Base-by-base conservation (phyloP, 2,797 vertebrate species). In the Neostethus bicornis region DNA sequence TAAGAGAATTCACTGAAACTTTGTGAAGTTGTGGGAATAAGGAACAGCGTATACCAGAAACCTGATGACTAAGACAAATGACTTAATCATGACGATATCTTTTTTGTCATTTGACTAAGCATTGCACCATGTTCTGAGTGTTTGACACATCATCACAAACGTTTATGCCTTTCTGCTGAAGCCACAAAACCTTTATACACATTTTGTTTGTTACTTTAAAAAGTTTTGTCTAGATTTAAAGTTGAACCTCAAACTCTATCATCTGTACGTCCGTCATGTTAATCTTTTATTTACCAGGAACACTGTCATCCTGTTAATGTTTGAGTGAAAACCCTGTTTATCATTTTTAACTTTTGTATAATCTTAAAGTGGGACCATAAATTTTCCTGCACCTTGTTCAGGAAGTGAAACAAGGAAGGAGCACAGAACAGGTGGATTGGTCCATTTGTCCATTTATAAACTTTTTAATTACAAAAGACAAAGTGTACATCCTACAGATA, bases 401-500 rank as follows among this genome's bases (percentile, higher is more conserved):
- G 85, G 86, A 86, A 89, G 82, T 88, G 68, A 74, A 70, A 81
- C 85, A 79, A 61, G 34, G 34, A 80, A 85, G 85, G 59, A 52
- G 38, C 29, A 42, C 4, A 54, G 53, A 46, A 49, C 65, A 77
- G 75, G 75, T 83, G 44, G 63, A 58, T 16, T 10, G 2, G 48
- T 57, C 14, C 23, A 1, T 24, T 21, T 54, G 16, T 46, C 16
- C 20, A 32, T 16, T 7, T 28, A 7, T 43, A 19, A 20, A n/a
- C 20, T 3, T 46, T 37, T 26, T n/a, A 17, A 51, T 20, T 71
- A 61, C 28, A 59, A 29, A 51, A 16, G 68, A 47, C 43, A 50
- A 56, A 20, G 2, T 11, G 3, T 32, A 32, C 31, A 35, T 25
- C 9, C 5, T 45, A 25, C 8, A 17, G 5, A 50, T 51, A 29